These are phyloP conservation scores for Martes flavigula DNA, from an alignment of 2,797 vertebrate species.

Conservation along the genomic window DNA sequence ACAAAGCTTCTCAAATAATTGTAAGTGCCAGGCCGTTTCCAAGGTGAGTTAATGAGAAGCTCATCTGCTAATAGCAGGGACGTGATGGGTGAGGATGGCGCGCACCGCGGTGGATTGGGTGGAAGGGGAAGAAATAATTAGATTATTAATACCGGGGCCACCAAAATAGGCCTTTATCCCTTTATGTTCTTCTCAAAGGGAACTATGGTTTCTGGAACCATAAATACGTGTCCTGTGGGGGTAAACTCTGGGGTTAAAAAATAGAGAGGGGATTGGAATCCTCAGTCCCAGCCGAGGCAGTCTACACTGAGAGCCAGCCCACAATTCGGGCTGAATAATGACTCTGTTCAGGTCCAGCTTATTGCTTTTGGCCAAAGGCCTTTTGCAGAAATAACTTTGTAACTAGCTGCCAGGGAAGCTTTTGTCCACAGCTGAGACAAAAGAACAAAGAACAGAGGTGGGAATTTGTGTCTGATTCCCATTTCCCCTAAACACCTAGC, in stretches of 20 bases:
- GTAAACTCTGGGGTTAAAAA: neutral
- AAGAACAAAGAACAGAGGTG: constrained; percentile 73
- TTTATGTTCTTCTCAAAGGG: constrained; percentile 44
- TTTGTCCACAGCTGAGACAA: constrained; percentile 61
- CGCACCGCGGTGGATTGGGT: neutral
- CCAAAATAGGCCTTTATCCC: constrained; percentile 49
- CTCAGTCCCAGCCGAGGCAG: neutral
- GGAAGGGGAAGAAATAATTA: constrained; percentile 42
- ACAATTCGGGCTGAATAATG: constrained; percentile 66
- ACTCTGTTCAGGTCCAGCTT: constrained; percentile 56
- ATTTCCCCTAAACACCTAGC: constrained; percentile 34
- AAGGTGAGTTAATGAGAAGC: constrained; percentile 68
- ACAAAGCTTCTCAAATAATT: constrained; percentile 66
- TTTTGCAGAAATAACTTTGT: constrained; percentile 73
- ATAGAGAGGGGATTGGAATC: neutral
- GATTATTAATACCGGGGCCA: constrained; percentile 54
- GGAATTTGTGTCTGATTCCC: constrained; percentile 39
- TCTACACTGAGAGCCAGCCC: constrained; percentile 3
- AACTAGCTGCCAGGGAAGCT: constrained; percentile 57
- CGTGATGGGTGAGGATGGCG: neutral
- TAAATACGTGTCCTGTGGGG: neutral
- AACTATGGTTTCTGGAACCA: constrained; percentile 38
- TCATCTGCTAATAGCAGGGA: constrained; percentile 64
- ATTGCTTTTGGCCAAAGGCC: constrained; percentile 76
- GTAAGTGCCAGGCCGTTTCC: constrained; percentile 63